Base-by-base conservation (phyloP, 2,888 invertebrate genomes). In the Stratiomys singularior region DNA sequence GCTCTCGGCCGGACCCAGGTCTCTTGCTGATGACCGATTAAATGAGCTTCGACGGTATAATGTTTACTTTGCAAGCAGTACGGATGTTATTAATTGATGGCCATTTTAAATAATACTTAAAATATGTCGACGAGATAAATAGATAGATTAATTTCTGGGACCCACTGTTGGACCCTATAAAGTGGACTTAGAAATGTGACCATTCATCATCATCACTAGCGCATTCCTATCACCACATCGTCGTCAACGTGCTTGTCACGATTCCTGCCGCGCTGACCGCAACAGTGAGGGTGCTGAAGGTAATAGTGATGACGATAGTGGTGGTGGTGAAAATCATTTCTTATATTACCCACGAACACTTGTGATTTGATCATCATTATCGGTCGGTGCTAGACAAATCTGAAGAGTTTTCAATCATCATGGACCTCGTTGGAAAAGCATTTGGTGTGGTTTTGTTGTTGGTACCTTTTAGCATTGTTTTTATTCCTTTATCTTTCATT, bases 61-160 rank as follows among this genome's bases (percentile, higher is more conserved):
- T 60, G 60, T 25, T 60, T 60, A 25, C 60, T 11, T 25, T 15
- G 21, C 21, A 25, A n/a, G n/a, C 13, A 15, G 5, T 44, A 69
- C 69, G 69, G 69, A 69, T 69, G 69, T 69, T 69, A 69, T 69
- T 69, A 69, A 69, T 69, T 69, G 69, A 69, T 69, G 69, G 37
- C 69, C 69, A 69, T 69, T 69, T 69, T 69, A 47, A 69, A 47
- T 69, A 69, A 69, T 69, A 47, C 69, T 69, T 69, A 69, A 69
- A 69, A 69, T 69, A 69, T 69, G 69, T 69, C 46, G 69, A 69
- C 69, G 69, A 69, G 69, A 69, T 69, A 69, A 69, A 69, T 69
- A 69, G 69, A 69, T 69, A 69, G 69, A 69, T 69, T 69, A 46
- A 69, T 69, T 69, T 69, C 69, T 69, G 46, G 2, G 47, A 47